A percentile compares a stretch with the other conserved stretches of the same genome.
These are phyloP conservation scores for Sturnira hondurensis DNA, from an alignment of 2,113 vertebrate species.

Conservation along the genomic window DNA sequence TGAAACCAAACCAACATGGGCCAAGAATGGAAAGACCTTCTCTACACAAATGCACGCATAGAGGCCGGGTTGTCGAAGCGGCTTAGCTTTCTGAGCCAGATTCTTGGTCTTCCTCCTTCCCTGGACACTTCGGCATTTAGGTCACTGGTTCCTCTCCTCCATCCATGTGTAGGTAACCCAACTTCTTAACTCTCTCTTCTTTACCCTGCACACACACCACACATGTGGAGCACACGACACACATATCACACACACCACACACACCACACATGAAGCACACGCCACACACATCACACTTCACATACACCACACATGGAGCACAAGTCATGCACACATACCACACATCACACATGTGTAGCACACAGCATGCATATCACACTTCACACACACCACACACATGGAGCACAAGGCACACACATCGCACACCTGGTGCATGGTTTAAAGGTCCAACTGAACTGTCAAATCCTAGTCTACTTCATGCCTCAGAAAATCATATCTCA, in stretches of 20 bases:
- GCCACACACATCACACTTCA: too few species aligned
- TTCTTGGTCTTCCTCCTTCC: not conserved
- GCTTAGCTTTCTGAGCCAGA: not conserved
- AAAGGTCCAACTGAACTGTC: not conserved
- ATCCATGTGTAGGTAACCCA: too few species aligned
- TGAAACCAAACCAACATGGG: not conserved
- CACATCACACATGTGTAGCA: too few species aligned
- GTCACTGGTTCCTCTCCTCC: not conserved
- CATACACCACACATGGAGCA: too few species aligned
- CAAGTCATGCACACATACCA: not conserved
- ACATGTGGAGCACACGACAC: not conserved
- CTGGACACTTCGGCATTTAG: not conserved
- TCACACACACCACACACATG: too few species aligned
- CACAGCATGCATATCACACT: too few species aligned
- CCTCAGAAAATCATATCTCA: not conserved
- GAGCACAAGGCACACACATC: not conserved
- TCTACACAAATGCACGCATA: accelerated
- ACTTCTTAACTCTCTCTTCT: not conserved
- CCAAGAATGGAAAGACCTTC: not conserved
- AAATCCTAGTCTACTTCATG: not conserved
- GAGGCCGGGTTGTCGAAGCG: not conserved
- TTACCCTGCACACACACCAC: not conserved
- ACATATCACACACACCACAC: too few species aligned
- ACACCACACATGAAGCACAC: not conserved
- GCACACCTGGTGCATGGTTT: not conserved